Conservation (phyloP, 2,797 vertebrate species). For the Ambastaia sidthimunki region DNA sequence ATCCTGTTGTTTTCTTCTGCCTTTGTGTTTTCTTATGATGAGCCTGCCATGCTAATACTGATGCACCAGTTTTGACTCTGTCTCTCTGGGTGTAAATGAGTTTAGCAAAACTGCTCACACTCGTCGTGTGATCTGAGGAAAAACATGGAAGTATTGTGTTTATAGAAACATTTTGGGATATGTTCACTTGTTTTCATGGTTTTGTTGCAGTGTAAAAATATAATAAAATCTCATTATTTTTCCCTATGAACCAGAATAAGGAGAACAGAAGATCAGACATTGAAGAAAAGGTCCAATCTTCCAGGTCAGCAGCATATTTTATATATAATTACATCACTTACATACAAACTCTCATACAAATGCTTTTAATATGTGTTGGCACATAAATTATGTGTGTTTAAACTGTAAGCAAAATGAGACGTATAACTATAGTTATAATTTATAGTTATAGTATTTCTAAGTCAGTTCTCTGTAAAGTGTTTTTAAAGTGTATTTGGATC, state of each 20-base stretch:
- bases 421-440: too few species aligned
- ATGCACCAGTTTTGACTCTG: conserved; percentile 54
- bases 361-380: not conserved
- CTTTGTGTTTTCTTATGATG: conserved; percentile 60
- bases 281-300: conserved; percentile 53
- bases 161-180: too few species aligned
- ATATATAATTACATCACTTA: not conserved
- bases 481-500: not conserved
- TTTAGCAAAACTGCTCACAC: conserved; percentile 58
- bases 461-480: not conserved
- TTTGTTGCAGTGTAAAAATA: too few species aligned
- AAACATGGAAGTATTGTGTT: conserved; percentile 33
- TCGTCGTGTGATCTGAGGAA: conserved; percentile 59
- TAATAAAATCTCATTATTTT: too few species aligned
- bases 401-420: not conserved
- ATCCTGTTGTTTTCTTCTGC: not conserved
- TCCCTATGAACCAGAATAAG: conserved; percentile 32
- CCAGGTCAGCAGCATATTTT: conserved; percentile 67
- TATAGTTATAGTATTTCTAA: not conserved
- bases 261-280: conserved; percentile 55
- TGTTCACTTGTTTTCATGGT: too few species aligned
- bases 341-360: not conserved
- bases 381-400: not conserved
- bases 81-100: conserved; percentile 58
- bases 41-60: conserved; percentile 66